Conservation (phyloP, 2,888 invertebrate genomes). For the Merodon equestris region DNA sequence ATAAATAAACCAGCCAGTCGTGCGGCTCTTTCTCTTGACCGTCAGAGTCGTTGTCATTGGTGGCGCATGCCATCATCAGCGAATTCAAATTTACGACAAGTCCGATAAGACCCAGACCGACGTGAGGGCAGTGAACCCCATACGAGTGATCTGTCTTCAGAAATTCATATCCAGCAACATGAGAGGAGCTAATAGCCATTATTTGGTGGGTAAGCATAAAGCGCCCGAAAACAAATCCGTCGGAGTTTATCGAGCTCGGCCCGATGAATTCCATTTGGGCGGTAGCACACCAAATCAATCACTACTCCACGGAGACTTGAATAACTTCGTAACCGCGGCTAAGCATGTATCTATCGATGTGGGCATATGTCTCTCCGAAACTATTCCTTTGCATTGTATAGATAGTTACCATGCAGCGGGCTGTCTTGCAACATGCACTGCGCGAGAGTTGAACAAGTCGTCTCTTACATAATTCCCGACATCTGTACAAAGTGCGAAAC, state of each 20-base stretch:
- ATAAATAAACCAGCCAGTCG: conserved; percentile 27
- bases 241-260: conserved; percentile 13
- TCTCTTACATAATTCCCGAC: conserved; percentile 32
- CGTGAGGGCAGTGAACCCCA: conserved; percentile 18
- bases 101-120: too few relatives aligned
- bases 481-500: conserved; percentile 44
- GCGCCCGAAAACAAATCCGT: conserved; percentile 3
- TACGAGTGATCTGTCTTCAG: too few relatives aligned
- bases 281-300: conserved; percentile 19
- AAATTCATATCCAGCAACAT: too few relatives aligned
- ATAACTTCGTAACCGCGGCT: conserved; percentile 1
- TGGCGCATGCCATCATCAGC: conserved; percentile 6
- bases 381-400: conserved; percentile 7
- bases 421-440: conserved; percentile 21
- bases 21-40: conserved; percentile 31
- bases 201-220: too few relatives aligned
- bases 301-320: conserved; percentile 23
- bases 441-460: conserved; percentile 26
- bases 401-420: conserved; percentile 10
- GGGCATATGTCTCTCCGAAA: not conserved
- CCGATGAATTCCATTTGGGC: conserved; percentile 26
- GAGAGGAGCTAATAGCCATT: not conserved
- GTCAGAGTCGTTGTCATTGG: not conserved
- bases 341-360: not conserved
- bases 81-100: too few relatives aligned